These are phyloP conservation scores for Galerucella nymphaeae DNA, from an alignment of 2,888 invertebrate species.

Conservation along the genomic window DNA sequence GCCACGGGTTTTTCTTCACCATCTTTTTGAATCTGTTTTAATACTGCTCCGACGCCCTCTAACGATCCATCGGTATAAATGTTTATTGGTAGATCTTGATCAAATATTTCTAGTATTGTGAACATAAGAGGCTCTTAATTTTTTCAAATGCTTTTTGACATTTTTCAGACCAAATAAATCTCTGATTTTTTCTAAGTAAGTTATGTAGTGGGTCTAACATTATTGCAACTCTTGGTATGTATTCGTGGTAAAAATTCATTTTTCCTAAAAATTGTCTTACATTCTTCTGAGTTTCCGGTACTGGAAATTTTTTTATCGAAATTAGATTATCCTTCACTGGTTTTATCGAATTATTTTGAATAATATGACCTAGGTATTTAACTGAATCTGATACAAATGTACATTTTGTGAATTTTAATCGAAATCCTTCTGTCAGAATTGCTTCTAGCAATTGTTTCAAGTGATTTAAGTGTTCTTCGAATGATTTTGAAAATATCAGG, in stretches of 20 bases:
- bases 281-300: neutral
- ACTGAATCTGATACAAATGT: neutral
- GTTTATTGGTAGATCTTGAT: neutral
- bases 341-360: neutral
- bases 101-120: neutral
- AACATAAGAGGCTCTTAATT: neutral
- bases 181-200: neutral
- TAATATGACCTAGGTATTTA: conserved; percentile 18
- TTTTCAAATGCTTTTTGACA: neutral
- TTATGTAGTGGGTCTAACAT: neutral
- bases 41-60: conserved; percentile 19
- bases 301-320: neutral
- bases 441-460: too few relatives aligned
- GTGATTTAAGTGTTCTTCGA: too few relatives aligned
- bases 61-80: conserved; percentile 17
- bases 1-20: conserved; percentile 7
- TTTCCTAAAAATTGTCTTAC: conserved; percentile 16
- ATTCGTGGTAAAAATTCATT: conserved; percentile 6
- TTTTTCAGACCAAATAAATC: neutral
- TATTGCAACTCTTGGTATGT: neutral
- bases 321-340: neutral
- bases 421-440: too few relatives aligned
- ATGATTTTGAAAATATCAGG: too few relatives aligned
- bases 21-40: conserved; percentile 20
- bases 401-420: too few relatives aligned